These are phyloP conservation scores for Acanthosoma haemorrhoidale DNA, from an alignment of 2,888 invertebrate species.

Conservation along the genomic window DNA sequence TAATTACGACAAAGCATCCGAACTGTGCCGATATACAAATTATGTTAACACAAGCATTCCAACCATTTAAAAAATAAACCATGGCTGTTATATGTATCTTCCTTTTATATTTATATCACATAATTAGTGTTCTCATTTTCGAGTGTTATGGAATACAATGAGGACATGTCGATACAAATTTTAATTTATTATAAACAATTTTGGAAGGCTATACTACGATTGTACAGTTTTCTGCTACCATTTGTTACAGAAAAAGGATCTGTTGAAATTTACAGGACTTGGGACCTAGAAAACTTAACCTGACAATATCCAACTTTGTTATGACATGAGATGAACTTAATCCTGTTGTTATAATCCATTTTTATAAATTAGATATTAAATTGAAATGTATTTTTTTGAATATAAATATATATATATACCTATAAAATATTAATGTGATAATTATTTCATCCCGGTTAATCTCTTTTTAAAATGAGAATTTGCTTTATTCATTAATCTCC, in stretches of 20 bases:
- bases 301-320: background rate
- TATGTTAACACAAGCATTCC: slow-evolving; percentile 16
- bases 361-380: background rate
- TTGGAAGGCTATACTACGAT: background rate
- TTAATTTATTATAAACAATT: background rate
- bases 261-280: background rate
- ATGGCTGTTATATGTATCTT: slow-evolving; percentile 23
- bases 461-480: too few species aligned
- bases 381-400: slow-evolving; percentile 1
- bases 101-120: slow-evolving; percentile 2
- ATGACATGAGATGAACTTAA: background rate
- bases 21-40: background rate
- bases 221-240: background rate
- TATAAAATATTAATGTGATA: too few species aligned
- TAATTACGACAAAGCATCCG: background rate
- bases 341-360: background rate
- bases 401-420: slow-evolving; percentile 5
- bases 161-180: background rate
- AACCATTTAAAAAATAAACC: slow-evolving; percentile 15
- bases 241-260: background rate
- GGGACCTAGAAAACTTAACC: background rate
- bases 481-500: too few species aligned
- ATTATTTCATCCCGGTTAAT: too few species aligned
- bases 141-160: background rate
- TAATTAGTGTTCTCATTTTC: background rate